phyloP scores from a whole-genome alignment of 2,888 invertebrate genomes.

The Eristalis tenax region DNA sequence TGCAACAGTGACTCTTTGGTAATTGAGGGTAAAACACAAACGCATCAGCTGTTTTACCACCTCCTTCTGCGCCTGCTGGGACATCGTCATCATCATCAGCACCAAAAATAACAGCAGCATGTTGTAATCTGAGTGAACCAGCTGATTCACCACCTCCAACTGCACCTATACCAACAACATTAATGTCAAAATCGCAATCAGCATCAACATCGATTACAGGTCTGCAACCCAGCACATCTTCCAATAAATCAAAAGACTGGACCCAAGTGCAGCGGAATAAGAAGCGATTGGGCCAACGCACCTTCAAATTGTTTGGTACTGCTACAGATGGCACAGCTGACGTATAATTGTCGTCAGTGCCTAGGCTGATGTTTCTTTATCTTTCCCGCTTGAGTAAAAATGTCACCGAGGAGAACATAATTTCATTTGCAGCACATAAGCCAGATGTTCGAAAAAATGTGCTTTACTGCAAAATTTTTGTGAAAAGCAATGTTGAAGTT shows the following conservation, averaged over 20 bases:
- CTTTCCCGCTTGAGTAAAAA: neutral
- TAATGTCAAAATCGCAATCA: neutral
- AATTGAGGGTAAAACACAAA: too few relatives aligned
- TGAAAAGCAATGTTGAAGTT: slow-evolving; percentile 3
- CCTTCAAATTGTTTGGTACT: too few relatives aligned
- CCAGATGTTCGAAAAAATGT: neutral
- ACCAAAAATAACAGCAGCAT: too few relatives aligned
- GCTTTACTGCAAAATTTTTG: too few relatives aligned
- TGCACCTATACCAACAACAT: neutral
- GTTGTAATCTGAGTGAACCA: neutral
- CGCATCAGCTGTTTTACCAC: too few relatives aligned
- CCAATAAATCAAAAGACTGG: neutral
- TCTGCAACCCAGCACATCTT: too few relatives aligned
- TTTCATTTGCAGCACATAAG: neutral
- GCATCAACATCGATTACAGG: neutral
- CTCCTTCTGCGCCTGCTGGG: too few relatives aligned
- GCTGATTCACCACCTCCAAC: neutral
- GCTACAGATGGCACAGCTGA: neutral
- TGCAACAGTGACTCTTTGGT: neutral
- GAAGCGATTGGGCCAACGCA: too few relatives aligned
- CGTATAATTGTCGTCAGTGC: slow-evolving; percentile 4
- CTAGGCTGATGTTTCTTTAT: slow-evolving; percentile 9
- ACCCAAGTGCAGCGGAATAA: neutral
- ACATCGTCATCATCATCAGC: too few relatives aligned
- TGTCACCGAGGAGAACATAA: neutral